These are phyloP conservation scores for Xiphias gladius DNA, from an alignment of 2,113 vertebrate species.

Conservation along the genomic window DNA sequence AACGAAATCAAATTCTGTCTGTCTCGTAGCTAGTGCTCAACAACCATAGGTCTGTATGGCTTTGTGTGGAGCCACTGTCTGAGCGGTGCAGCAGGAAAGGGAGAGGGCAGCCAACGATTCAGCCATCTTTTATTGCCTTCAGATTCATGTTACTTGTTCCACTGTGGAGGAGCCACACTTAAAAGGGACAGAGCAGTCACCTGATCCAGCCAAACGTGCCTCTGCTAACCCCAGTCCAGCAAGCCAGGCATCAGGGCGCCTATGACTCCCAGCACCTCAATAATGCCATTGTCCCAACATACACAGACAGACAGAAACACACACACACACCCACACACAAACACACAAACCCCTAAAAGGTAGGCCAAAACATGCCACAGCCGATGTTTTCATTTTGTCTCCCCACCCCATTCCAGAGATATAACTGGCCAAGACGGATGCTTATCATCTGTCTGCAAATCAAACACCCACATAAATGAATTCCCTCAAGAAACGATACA, in stretches of 20 bases:
- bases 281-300: constrained; percentile 82
- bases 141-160: constrained; percentile 82
- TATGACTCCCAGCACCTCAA: constrained; percentile 81
- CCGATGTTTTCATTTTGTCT: constrained; percentile 60
- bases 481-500: constrained; percentile 49
- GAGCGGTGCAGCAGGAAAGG: constrained; percentile 48
- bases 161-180: constrained; percentile 72
- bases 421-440: constrained; percentile 69
- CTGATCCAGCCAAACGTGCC: constrained; percentile 80
- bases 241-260: constrained; percentile 81
- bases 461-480: constrained; percentile 61
- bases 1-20: constrained; percentile 48
- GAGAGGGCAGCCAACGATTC: constrained; percentile 67
- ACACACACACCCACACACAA: constrained; percentile 33
- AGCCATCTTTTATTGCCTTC: constrained; percentile 79
- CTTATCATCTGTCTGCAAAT: constrained; percentile 61
- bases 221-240: constrained; percentile 71
- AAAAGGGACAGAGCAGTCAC: constrained; percentile 79
- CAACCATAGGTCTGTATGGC: constrained; percentile 44
- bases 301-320: constrained; percentile 68
- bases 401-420: constrained; percentile 65
- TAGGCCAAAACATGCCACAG: constrained; percentile 61
- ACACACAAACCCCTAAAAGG: constrained; percentile 58
- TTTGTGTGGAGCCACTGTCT: constrained; percentile 57
- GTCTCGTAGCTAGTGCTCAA: constrained; percentile 48